Evolutionary conservation across 2,888 invertebrate species (phyloP), one percentile per base, ranked within the genome.

Genomic region (Tromatobia lineatoria): DNA sequence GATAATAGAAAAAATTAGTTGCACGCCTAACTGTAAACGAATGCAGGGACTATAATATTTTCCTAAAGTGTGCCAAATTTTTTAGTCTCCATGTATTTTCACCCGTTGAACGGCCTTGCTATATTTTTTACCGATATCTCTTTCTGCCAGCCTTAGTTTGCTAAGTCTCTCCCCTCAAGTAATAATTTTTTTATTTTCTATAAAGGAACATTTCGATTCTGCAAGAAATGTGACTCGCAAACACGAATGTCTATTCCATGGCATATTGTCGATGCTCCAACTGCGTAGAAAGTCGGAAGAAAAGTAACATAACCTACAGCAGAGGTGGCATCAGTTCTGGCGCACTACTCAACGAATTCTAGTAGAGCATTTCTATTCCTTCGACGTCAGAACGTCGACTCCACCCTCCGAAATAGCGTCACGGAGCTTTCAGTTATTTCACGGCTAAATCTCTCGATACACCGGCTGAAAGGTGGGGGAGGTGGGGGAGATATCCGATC

Each of bases 381-480:
- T 34, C 52, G 38, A 64, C 52, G 75, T 52, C 64, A 15, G 34
- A 50, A 64, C 75, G 57, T 42, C 73, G 45, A n/a, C 42, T 61
- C n/a, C 61, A 54, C 57, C 38, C 25, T 11, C 15, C 20, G 34
- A 75, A 75, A 75, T 38, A 64, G 61, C 75, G 64, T 75, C 75
- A 75, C 75, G 64, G 75, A 75, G 50, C 75, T 64, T 75, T 75
- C 75, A 38, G 75, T 75, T 75, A 75, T 75, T 75, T 64, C 64
- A 34, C 52, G 64, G 50, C 64, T 64, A 75, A 75, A 75, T 75
- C 64, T 75, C 50, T 38, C 50, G 75, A 64, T 52, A 64, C 50
- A 50, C 75, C 18, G 61, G 42, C 57, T 69, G 45, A 61, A 29
- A 13, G 10, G 25, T 11, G 38, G 8, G 29, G 15, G 57, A 13